Evolutionary conservation across 1,140 invertebrate species (phyloP).

Genomic region (Panulirus ornatus): DNA sequence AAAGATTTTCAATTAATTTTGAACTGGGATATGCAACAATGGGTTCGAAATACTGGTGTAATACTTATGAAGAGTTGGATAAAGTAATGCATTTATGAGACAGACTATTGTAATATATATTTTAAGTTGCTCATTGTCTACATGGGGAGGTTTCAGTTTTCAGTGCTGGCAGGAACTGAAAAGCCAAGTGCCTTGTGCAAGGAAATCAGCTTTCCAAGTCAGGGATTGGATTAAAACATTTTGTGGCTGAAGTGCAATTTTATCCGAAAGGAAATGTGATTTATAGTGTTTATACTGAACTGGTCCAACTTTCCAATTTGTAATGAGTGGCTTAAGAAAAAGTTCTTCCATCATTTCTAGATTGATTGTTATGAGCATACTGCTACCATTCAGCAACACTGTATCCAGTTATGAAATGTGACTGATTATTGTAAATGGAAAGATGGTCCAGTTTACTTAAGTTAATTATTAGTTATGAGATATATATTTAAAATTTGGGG

Average conservation of each 20-base stretch:
- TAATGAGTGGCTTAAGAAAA: slow-evolving; percentile 38
- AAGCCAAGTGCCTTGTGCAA: slow-evolving; percentile 70
- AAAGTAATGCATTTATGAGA: slow-evolving; percentile 21
- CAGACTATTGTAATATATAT: not conserved
- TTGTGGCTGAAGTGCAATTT: slow-evolving; percentile 63
- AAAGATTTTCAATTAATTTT: not conserved
- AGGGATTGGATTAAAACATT: slow-evolving; percentile 64
- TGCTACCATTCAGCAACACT: slow-evolving; percentile 38
- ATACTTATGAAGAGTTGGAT: not conserved
- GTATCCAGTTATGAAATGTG: not conserved
- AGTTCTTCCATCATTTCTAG: slow-evolving; percentile 34
- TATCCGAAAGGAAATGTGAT: slow-evolving; percentile 57
- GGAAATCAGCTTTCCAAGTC: slow-evolving; percentile 68
- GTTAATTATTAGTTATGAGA: slow-evolving; percentile 36
- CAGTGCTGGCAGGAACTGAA: slow-evolving; percentile 49
- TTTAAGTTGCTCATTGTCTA: slow-evolving; percentile 43
- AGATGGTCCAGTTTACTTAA: slow-evolving; percentile 47
- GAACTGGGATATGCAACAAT: not conserved
- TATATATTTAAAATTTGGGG: slow-evolving; percentile 37
- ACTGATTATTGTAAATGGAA: slow-evolving; percentile 23
- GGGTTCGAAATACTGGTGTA: not conserved
- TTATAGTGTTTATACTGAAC: slow-evolving; percentile 38
- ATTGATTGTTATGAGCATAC: slow-evolving; percentile 26
- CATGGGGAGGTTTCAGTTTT: slow-evolving; percentile 26
- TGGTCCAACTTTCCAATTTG: slow-evolving; percentile 47